A percentile compares a stretch with the other conserved stretches of the same genome.
Conservation (phyloP, 2,113 vertebrate species). For the Eptesicus fuscus region DNA sequence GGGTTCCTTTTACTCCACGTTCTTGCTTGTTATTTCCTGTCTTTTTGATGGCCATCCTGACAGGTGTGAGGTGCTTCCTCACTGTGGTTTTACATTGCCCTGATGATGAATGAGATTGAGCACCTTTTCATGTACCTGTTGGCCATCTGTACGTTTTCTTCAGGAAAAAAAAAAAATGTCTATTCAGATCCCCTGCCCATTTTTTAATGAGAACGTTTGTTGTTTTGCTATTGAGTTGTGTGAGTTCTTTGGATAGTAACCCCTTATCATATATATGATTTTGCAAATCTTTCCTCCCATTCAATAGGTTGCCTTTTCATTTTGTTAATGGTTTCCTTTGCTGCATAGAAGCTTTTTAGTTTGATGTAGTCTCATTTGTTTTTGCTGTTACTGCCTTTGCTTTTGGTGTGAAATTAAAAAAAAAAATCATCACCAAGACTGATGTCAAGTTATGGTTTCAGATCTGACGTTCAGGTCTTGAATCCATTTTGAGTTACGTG, state of each 20-base stretch:
- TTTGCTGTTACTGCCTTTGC: too few species aligned
- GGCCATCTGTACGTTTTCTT: background rate
- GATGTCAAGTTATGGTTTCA: too few species aligned
- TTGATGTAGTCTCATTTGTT: too few species aligned
- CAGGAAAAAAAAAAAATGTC: background rate
- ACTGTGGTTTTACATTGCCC: background rate
- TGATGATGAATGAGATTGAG: background rate
- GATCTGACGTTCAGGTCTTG: background rate
- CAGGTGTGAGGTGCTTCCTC: background rate
- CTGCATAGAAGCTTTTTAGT: too few species aligned
- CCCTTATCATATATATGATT: too few species aligned
- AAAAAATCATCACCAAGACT: too few species aligned
- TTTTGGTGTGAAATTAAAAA: too few species aligned
- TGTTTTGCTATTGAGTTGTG: background rate
- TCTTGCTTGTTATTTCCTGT: background rate
- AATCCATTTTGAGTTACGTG: background rate
- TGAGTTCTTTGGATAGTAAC: background rate
- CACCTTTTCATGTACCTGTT: background rate
- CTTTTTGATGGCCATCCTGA: background rate
- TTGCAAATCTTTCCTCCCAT: too few species aligned
- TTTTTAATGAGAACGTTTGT: background rate
- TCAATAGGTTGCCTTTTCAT: too few species aligned
- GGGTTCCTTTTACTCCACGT: background rate
- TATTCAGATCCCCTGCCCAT: background rate
- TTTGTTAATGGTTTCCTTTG: too few species aligned